These are phyloP conservation scores for Gisinianus flammeolus DNA, from an alignment of 2,888 invertebrate species.

Conservation along the genomic window DNA sequence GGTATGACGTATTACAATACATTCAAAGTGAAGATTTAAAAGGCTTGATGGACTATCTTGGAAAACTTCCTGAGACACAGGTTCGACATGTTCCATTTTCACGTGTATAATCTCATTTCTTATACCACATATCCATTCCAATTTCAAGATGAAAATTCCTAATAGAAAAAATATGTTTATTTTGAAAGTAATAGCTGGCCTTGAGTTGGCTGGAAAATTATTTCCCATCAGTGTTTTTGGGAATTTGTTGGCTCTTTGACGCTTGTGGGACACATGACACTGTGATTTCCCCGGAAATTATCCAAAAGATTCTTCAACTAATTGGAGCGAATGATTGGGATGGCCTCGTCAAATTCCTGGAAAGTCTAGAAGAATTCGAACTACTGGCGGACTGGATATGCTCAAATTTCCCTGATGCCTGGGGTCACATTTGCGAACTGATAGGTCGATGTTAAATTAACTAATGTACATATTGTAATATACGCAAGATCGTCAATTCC, in stretches of 20 bases:
- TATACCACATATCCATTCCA: background rate
- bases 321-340: slow-evolving; percentile 17
- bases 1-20: background rate
- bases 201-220: slow-evolving; percentile 23
- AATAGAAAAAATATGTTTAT: background rate
- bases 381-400: slow-evolving; percentile 15
- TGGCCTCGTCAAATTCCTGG: slow-evolving; percentile 14
- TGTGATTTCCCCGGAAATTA: slow-evolving; percentile 16
- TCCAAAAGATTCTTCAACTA: slow-evolving; percentile 18
- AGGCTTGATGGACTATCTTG: slow-evolving; percentile 6
- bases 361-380: slow-evolving; percentile 13
- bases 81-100: no score
- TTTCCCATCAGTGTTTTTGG: background rate
- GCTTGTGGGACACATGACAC: slow-evolving; percentile 16
- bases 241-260: slow-evolving; percentile 30
- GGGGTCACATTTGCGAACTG: slow-evolving; percentile 23
- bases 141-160: background rate
- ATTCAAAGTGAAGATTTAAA: slow-evolving; percentile 2
- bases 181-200: slow-evolving; percentile 3
- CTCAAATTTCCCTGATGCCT: slow-evolving; percentile 19
- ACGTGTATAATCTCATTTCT: no score
- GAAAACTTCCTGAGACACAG: slow-evolving; percentile 12
- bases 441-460: slow-evolving; percentile 23
- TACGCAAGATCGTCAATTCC: no score
- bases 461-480: no score